Conservation (phyloP, 2,888 invertebrate species). For the Drosophila trichaetosa region DNA sequence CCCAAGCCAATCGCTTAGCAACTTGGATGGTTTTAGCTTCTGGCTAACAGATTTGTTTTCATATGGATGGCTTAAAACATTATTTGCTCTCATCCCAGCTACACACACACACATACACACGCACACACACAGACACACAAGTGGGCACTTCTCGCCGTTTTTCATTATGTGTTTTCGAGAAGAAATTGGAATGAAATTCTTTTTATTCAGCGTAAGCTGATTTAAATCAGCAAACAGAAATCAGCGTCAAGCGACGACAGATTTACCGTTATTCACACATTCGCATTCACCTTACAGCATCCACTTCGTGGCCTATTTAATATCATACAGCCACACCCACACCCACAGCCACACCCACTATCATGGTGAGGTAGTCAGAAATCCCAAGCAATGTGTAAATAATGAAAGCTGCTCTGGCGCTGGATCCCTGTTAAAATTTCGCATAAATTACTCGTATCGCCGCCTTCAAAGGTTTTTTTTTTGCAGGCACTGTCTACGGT, state of each 20-base stretch:
- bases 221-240: conserved; percentile 64
- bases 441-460: conserved; percentile 67
- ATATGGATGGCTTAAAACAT: conserved; percentile 44
- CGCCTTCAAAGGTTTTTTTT: conserved; percentile 28
- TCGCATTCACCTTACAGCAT: conserved; percentile 9
- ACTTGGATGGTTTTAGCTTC: conserved; percentile 20
- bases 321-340: conserved; percentile 17
- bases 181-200: conserved; percentile 57
- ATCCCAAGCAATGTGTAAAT: conserved; percentile 42
- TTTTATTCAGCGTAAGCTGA: conserved; percentile 50
- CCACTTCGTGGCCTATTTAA: conserved; percentile 41
- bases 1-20: conserved; percentile 47
- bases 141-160: conserved; percentile 43
- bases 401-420: conserved; percentile 58
- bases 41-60: conserved; percentile 45
- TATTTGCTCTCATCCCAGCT: conserved; percentile 38
- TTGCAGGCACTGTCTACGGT: conserved; percentile 13
- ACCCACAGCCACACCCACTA: not conserved
- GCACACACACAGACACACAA: conserved; percentile 16
- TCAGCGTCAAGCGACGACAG: conserved; percentile 53
- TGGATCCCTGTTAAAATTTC: conserved; percentile 67
- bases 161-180: conserved; percentile 36
- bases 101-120: conserved; percentile 4
- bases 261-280: conserved; percentile 57
- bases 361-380: conserved; percentile 5